These are phyloP conservation scores for Eupithecia tripunctaria DNA, from an alignment of 2,888 invertebrate genomes.

Conservation along the genomic window DNA sequence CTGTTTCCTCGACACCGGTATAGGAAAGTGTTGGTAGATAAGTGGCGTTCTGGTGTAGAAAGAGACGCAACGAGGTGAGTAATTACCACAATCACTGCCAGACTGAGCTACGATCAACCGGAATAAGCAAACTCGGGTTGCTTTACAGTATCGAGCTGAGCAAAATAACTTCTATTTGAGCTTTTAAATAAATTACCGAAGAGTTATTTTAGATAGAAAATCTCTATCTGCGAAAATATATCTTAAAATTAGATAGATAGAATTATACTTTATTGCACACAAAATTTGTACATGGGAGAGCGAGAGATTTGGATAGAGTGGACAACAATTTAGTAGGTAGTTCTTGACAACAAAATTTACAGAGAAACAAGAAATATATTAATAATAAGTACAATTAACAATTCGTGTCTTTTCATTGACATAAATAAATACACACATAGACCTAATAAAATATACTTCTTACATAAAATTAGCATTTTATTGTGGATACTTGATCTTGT, in stretches of 20 bases:
- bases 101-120: slow-evolving; percentile 30
- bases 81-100: slow-evolving; percentile 74
- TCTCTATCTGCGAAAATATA: not conserved
- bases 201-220: not conserved
- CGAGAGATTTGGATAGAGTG: no score
- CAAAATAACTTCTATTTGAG: not conserved
- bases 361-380: no score
- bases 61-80: slow-evolving; percentile 72
- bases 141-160: slow-evolving; percentile 9
- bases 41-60: slow-evolving; percentile 56
- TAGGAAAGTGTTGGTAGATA: slow-evolving; percentile 1
- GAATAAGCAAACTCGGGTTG: slow-evolving; percentile 25
- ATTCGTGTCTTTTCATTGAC: no score
- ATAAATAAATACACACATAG: no score
- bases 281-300: no score
- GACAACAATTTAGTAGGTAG: no score
- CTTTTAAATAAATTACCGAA: not conserved
- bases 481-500: not conserved
- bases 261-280: no score
- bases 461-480: not conserved
- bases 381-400: no score
- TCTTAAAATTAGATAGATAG: not conserved
- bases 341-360: no score
- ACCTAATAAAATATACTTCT: no score
- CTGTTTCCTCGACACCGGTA: not conserved